These are phyloP conservation scores for Marcusenius ussheri DNA, from an alignment of 2,113 vertebrate genomes.

Conservation along the genomic window DNA sequence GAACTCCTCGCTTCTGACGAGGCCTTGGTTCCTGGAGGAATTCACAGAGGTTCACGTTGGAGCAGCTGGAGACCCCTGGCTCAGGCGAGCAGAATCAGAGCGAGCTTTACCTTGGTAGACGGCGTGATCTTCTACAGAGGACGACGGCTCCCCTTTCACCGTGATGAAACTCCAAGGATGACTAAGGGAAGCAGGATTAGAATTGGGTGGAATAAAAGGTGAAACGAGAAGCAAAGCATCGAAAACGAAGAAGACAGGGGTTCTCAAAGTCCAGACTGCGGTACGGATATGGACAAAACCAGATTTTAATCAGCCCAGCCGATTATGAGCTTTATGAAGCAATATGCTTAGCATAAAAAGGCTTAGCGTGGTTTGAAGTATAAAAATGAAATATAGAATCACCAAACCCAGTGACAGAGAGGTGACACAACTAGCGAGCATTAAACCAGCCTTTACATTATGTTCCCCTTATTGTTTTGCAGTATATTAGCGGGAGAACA, in stretches of 20 bases:
- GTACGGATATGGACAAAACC: background rate
- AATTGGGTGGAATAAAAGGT: background rate
- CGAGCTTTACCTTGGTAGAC: constrained; percentile 76
- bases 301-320: background rate
- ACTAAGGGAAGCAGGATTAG: constrained; percentile 46
- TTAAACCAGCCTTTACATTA: background rate
- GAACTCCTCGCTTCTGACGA: constrained; percentile 74
- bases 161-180: constrained; percentile 90
- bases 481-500: background rate
- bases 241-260: background rate
- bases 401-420: background rate
- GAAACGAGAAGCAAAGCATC: background rate
- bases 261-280: background rate
- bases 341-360: background rate
- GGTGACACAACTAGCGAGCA: background rate
- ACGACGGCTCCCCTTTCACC: constrained; percentile 70
- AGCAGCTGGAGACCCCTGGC: background rate
- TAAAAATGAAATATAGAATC: constrained; percentile 15
- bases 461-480: background rate
- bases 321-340: background rate
- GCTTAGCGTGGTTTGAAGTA: background rate
- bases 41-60: background rate
- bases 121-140: constrained; percentile 81
- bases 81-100: background rate
- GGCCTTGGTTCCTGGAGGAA: constrained; percentile 68